These are phyloP conservation scores for Ennomos fuscantarius DNA, from an alignment of 2,888 invertebrate genomes.

Conservation along the genomic window DNA sequence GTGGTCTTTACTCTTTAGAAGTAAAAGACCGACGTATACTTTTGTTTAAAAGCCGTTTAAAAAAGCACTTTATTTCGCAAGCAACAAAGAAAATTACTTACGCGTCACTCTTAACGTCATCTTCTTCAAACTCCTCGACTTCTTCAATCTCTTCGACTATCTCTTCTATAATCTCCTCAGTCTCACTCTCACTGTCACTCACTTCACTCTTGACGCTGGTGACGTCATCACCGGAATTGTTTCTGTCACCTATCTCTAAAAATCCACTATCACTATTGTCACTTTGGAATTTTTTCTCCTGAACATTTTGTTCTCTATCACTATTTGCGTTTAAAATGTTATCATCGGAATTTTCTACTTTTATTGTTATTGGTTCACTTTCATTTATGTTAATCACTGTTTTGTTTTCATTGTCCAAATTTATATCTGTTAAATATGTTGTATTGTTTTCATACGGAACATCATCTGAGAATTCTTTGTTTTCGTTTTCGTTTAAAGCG, in stretches of 20 bases:
- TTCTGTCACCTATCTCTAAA: slow-evolving; percentile 70
- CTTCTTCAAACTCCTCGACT: slow-evolving; percentile 34
- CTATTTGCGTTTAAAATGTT: slow-evolving; percentile 62
- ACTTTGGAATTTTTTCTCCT: slow-evolving; percentile 68
- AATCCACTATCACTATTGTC: slow-evolving; percentile 83
- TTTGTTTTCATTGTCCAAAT: slow-evolving; percentile 48
- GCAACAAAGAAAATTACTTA: slow-evolving; percentile 24
- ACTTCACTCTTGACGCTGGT: slow-evolving; percentile 59
- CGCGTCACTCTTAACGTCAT: slow-evolving; percentile 17
- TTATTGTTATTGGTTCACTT: slow-evolving; percentile 56
- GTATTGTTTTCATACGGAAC: slow-evolving; percentile 52
- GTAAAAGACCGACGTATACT: no score
- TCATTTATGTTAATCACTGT: slow-evolving; percentile 65
- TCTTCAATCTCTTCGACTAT: slow-evolving; percentile 54
- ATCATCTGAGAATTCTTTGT: slow-evolving; percentile 41
- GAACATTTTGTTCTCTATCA: slow-evolving; percentile 75
- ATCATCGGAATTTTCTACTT: slow-evolving; percentile 54
- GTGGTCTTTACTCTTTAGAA: no score
- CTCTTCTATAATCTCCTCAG: slow-evolving; percentile 62
- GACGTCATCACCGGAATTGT: slow-evolving; percentile 59
- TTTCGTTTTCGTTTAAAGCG: slow-evolving; percentile 46
- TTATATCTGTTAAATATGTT: slow-evolving; percentile 3
- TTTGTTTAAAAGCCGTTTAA: no score
- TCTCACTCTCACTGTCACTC: slow-evolving; percentile 58
- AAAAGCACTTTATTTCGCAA: not conserved